Evolutionary conservation across 2,888 invertebrate species (phyloP).

Genomic region (Thalpophila matura): DNA sequence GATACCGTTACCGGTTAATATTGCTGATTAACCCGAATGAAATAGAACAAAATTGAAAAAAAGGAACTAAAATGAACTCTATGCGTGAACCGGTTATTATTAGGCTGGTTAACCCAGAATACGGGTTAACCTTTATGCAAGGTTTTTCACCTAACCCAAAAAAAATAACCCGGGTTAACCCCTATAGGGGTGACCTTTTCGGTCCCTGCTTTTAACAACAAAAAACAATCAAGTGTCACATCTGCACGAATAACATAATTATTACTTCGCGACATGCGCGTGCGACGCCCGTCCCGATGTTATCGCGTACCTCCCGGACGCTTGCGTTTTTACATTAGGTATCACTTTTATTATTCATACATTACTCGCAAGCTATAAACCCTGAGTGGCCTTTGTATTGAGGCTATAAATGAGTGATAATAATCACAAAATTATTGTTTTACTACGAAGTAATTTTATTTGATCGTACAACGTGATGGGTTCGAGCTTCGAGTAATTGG

Average conservation of each 20-base stretch:
- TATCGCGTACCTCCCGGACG: slow-evolving; percentile 54
- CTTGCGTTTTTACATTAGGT: slow-evolving; percentile 53
- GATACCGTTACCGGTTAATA: no score
- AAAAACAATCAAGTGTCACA: slow-evolving; percentile 18
- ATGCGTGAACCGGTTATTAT: no score
- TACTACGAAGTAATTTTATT: slow-evolving; percentile 32
- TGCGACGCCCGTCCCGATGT: slow-evolving; percentile 42
- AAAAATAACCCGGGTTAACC: no score
- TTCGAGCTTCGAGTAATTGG: slow-evolving; percentile 31
- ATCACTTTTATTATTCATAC: slow-evolving; percentile 48
- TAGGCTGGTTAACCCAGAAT: no score
- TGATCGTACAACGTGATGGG: background rate
- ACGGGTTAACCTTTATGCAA: no score
- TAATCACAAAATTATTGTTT: slow-evolving; percentile 37
- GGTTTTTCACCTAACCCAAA: no score
- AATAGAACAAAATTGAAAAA: no score
- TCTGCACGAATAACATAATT: slow-evolving; percentile 45
- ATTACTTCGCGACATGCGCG: slow-evolving; percentile 41
- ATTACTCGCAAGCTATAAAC: slow-evolving; percentile 42
- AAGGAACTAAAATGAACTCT: no score
- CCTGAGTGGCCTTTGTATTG: slow-evolving; percentile 27
- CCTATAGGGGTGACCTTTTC: no score
- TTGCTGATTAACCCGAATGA: no score
- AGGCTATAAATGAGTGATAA: slow-evolving; percentile 43
- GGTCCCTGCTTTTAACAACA: slow-evolving; percentile 5